Evolutionary conservation across 1,140 invertebrate genomes (phyloP), one percentile per base, ranked within the genome.

Genomic region (Diorhabda sublineata): DNA sequence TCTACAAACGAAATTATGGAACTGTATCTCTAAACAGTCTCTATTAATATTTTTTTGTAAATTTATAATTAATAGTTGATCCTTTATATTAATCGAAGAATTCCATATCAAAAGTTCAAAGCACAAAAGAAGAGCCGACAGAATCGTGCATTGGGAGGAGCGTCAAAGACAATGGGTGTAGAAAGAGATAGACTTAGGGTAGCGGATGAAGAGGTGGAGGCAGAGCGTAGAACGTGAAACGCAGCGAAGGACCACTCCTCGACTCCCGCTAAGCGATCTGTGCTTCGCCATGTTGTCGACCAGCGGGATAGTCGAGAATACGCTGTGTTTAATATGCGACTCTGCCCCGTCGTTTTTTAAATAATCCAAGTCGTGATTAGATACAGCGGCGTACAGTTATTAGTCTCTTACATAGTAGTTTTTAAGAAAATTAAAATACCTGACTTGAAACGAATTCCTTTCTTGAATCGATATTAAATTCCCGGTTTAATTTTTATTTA

Each of bases 111-210:
- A 52, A 52, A 52, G 47, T 52, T 52, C 47, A 52, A 52, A 52
- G 47, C 47, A 8, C 47, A 3, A 52, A 8, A 52, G 47, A 52
- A 6, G 47, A 52, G n/a, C 47, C 47, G 47, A 52, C 47, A 3
- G 6, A 52, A 6, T 52, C 47, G 47, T 52, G n/a, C 4, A 52
- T 70, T 75, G 71, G 73, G 71, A 75, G 73, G 73, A 73, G 73
- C 71, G 60, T 75, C 60, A 69, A 75, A 75, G 71, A 75, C 73
- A 75, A 75, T 75, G 73, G 73, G 71, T 75, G 71, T 75, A 71
- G 70, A 60, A 67, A 68, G 73, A 70, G 70, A 65, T 65, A 69
- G 66, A 70, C 69, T 66, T 73, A 72, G 73, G 47, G 47, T 3
- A 52, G 47, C 47, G 47, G 47, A 52, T 52, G 47, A 52, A 52